phyloP scores from a whole-genome alignment of 2,888 invertebrate species.

The Oscheius sp. region DNA sequence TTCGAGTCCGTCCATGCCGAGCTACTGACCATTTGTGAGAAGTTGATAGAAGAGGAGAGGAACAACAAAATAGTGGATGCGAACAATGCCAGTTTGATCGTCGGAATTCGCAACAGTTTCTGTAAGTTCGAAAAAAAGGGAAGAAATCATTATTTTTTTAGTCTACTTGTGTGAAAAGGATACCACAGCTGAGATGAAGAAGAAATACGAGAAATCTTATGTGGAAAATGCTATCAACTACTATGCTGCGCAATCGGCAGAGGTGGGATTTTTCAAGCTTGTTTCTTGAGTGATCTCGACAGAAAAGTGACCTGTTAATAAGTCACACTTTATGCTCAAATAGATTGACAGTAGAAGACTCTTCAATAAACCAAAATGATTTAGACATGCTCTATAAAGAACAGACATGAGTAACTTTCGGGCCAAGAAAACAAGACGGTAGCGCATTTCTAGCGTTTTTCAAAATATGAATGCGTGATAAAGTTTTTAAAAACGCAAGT shows the following conservation, averaged over 20 bases:
- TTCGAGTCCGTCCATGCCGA: slow-evolving; percentile 93
- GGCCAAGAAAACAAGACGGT: too few relatives aligned
- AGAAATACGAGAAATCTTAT: slow-evolving; percentile 88
- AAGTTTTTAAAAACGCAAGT: too few relatives aligned
- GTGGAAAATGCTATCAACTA: slow-evolving; percentile 93
- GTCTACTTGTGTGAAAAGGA: slow-evolving; percentile 73
- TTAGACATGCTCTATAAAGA: too few relatives aligned
- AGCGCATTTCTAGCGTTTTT: too few relatives aligned
- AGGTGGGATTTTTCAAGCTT: slow-evolving; percentile 73
- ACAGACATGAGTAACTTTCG: too few relatives aligned
- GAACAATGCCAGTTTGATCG: slow-evolving; percentile 95
- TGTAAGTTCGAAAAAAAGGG: slow-evolving; percentile 77
- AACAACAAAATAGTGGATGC: slow-evolving; percentile 85
- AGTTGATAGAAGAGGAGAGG: slow-evolving; percentile 92
- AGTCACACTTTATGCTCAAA: too few relatives aligned
- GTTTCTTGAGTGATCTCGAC: too few relatives aligned
- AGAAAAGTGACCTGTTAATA: too few relatives aligned
- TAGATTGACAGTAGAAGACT: too few relatives aligned
- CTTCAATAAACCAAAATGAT: too few relatives aligned
- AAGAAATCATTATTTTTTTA: slow-evolving; percentile 1
- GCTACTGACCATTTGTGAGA: slow-evolving; percentile 93
- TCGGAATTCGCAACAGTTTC: slow-evolving; percentile 97
- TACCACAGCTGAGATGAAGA: slow-evolving; percentile 90
- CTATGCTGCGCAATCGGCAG: slow-evolving; percentile 88
- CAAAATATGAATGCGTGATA: too few relatives aligned